These are phyloP conservation scores for Scolopax rusticola DNA, from an alignment of 2,797 vertebrate genomes.

Conservation along the genomic window DNA sequence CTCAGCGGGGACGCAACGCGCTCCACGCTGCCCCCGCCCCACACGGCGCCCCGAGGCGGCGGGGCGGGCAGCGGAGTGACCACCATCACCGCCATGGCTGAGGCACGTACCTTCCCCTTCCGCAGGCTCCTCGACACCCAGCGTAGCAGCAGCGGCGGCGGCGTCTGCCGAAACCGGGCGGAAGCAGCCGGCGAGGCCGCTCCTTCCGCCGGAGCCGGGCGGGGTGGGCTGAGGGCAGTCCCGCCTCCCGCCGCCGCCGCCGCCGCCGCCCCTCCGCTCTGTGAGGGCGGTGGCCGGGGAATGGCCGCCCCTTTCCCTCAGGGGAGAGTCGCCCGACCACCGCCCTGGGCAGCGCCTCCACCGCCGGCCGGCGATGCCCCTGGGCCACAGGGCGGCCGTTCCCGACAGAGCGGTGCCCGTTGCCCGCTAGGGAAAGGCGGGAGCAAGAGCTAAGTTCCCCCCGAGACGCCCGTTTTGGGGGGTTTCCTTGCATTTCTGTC, in stretches of 20 bases:
- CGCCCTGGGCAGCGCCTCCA: rapidly evolving
- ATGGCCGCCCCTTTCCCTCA: background rate
- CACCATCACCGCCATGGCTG: background rate
- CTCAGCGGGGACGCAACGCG: background rate
- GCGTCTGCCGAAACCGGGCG: background rate
- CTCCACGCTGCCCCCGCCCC: background rate
- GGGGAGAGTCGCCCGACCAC: too few relatives aligned
- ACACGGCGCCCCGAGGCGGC: background rate
- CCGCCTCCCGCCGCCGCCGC: background rate
- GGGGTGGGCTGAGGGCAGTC: background rate
- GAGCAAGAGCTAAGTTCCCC: rapidly evolving
- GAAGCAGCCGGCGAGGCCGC: constrained; percentile 15
- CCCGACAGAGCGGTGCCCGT: background rate
- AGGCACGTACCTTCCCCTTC: constrained; percentile 24
- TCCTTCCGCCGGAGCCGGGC: constrained; percentile 46
- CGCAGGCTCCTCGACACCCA: background rate
- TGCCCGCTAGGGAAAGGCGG: background rate
- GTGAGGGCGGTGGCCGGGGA: background rate
- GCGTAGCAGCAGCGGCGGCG: background rate
- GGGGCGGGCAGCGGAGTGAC: background rate
- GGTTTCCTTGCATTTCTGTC: background rate
- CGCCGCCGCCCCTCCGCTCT: background rate
- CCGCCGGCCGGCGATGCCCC: too few relatives aligned
- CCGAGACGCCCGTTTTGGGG: rapidly evolving
- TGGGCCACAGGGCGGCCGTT: background rate